Conservation (phyloP, 1,140 invertebrate species). For the Euwallacea fornicatus region DNA sequence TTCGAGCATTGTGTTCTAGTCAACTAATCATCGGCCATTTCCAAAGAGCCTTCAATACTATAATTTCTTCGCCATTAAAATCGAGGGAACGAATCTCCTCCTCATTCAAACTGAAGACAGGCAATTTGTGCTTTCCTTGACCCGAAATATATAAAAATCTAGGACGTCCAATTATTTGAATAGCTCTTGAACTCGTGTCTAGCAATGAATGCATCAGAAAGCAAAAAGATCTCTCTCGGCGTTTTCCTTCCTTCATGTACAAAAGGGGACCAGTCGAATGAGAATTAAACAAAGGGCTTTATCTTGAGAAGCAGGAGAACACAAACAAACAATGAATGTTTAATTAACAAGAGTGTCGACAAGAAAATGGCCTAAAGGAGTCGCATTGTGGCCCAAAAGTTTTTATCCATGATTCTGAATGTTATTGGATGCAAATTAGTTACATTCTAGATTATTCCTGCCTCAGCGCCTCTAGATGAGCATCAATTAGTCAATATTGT, state of each 20-base stretch:
- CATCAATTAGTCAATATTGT: too few relatives aligned
- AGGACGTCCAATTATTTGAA: constrained; percentile 23
- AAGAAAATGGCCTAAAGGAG: constrained; percentile 22
- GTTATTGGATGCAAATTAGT: too few relatives aligned
- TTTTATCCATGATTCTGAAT: too few relatives aligned
- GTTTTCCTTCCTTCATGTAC: constrained; percentile 22
- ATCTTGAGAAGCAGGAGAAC: constrained; percentile 27
- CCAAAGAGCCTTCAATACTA: not conserved
- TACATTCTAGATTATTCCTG: too few relatives aligned
- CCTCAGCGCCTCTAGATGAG: too few relatives aligned
- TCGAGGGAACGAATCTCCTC: not conserved
- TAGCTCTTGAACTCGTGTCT: constrained; percentile 23
- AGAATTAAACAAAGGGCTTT: constrained; percentile 30
- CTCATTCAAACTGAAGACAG: not conserved
- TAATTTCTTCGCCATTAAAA: not conserved
- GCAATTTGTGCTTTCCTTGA: not conserved
- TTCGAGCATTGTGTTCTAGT: not conserved
- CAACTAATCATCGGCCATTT: not conserved
- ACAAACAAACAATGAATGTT: constrained; percentile 31
- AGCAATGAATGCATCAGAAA: constrained; percentile 27
- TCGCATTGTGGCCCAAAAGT: constrained; percentile 4
- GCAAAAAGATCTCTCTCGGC: constrained; percentile 29
- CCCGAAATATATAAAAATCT: constrained; percentile 1
- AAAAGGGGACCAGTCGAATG: constrained; percentile 21
- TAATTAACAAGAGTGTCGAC: constrained; percentile 33